Conservation (phyloP, 2,888 invertebrate genomes). For the Nipponacmea schrenckii region DNA sequence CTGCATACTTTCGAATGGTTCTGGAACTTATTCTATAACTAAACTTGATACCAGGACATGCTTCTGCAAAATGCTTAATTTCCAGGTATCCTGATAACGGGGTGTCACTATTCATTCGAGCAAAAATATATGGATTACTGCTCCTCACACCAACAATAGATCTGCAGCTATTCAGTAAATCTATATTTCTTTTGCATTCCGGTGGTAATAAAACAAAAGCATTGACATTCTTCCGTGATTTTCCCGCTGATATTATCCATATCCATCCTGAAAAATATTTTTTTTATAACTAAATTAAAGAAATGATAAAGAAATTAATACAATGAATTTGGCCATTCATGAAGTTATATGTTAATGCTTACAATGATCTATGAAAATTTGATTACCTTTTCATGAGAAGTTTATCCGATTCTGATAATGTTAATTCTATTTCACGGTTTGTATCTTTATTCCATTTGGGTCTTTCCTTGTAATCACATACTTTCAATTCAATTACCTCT, state of each 20-base stretch:
- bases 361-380: too few species aligned
- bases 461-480: neutral
- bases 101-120: conserved; percentile 1
- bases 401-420: neutral
- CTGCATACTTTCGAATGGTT: conserved; percentile 3
- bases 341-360: too few species aligned
- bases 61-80: neutral
- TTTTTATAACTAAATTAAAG: neutral
- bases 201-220: conserved; percentile 16
- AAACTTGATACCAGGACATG: conserved; percentile 7
- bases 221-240: conserved; percentile 19
- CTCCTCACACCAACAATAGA: neutral
- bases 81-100: conserved; percentile 4
- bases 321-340: too few species aligned
- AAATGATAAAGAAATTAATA: too few species aligned
- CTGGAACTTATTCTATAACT: conserved; percentile 9
- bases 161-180: conserved; percentile 8
- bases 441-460: neutral
- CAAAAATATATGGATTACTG: neutral
- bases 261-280: conserved; percentile 15
- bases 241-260: conserved; percentile 17
- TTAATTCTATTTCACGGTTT: neutral
- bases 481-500: too few species aligned
- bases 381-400: neutral
- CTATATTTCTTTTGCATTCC: conserved; percentile 9